Evolutionary conservation across 1,140 invertebrate species (phyloP), one percentile per base, ranked within the genome.

Genomic region (Helicoverpa armigera): DNA sequence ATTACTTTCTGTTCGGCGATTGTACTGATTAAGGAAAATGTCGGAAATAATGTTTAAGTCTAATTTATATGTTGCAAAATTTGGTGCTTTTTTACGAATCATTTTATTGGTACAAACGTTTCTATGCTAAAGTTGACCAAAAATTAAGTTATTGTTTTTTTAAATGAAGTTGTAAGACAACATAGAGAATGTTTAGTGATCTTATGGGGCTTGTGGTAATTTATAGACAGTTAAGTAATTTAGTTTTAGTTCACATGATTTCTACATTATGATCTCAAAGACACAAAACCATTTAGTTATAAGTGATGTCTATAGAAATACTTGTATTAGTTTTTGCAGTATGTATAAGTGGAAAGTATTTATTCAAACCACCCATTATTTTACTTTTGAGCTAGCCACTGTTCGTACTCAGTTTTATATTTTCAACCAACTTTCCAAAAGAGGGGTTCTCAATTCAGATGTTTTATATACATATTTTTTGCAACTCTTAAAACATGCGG

Each of bases 121-220:
- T 75, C 35, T 58, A 58, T 75, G 73, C 73, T 75, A 58, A 75
- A 75, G 58, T 48, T 63, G 43, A 75, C 73, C 73, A 75, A 75
- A 75, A 14, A 75, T 50, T 23, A 23, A 61, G 14, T 58, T 60
- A 29, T 74, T 74, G 13, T 48, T 7, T 23, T 56, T 73, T 18
- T 58, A 63, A 63, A 61, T 31, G n/a, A 5, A 35, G 43, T 67
- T 67, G 63, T 50, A 3, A 2, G 18, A 29, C 58, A 60, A 60
- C 58, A 29, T 29, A 31, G 0, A 29, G 2, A 5, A 29, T 29
- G 23, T 3, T 70, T 70, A n/a, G 48, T 51, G 67, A 70, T 12
- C 31, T 35, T 74, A n/a, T 74, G 16, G 53, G 5, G 60, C 31
- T 74, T 58, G 13, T 65, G 48, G 43, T 50, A 48, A 4, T 48